These are phyloP conservation scores for Sycobia sp. DNA, from an alignment of 1,140 invertebrate genomes.

Conservation along the genomic window DNA sequence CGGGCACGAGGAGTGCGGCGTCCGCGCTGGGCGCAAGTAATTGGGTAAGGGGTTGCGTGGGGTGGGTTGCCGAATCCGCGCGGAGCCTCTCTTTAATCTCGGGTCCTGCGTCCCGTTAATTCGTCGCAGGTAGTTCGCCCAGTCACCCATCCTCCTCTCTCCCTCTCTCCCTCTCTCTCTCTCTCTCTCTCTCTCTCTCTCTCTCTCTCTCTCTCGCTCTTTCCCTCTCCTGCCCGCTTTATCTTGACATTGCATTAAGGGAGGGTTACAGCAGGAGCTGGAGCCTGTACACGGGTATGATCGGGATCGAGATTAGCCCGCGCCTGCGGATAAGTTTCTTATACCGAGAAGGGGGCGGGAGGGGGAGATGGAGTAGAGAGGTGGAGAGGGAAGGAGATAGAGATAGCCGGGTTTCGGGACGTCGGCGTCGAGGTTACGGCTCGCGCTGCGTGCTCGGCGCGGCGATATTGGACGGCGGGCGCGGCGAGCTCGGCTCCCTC, in stretches of 20 bases:
- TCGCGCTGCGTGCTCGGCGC: too few relatives aligned
- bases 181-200: too few relatives aligned
- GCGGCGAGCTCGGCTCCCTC: too few relatives aligned
- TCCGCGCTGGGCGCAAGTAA: slow-evolving; percentile 45
- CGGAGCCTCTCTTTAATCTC: slow-evolving; percentile 45
- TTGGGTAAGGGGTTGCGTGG: slow-evolving; percentile 38
- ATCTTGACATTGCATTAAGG: slow-evolving; percentile 35
- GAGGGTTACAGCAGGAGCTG: background rate
- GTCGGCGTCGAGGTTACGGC: too few relatives aligned
- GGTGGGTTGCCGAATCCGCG: background rate
- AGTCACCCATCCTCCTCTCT: slow-evolving; percentile 4
- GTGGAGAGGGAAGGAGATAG: too few relatives aligned
- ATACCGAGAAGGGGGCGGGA: background rate
- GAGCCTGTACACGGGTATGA: slow-evolving; percentile 15
- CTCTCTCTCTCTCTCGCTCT: too few relatives aligned
- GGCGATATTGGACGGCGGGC: too few relatives aligned
- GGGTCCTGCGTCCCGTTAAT: slow-evolving; percentile 41
- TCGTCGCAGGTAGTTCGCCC: slow-evolving; percentile 44
- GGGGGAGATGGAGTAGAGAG: background rate
- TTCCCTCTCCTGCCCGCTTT: too few relatives aligned
- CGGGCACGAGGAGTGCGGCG: too few relatives aligned
- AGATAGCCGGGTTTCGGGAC: too few relatives aligned
- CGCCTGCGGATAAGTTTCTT: too few relatives aligned
- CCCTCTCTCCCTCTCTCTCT: too few relatives aligned
- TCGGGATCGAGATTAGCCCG: slow-evolving; percentile 19